Evolutionary conservation across 2,888 invertebrate genomes (phyloP), one percentile per base, ranked within the genome.

Genomic region (Hedya salicella): DNA sequence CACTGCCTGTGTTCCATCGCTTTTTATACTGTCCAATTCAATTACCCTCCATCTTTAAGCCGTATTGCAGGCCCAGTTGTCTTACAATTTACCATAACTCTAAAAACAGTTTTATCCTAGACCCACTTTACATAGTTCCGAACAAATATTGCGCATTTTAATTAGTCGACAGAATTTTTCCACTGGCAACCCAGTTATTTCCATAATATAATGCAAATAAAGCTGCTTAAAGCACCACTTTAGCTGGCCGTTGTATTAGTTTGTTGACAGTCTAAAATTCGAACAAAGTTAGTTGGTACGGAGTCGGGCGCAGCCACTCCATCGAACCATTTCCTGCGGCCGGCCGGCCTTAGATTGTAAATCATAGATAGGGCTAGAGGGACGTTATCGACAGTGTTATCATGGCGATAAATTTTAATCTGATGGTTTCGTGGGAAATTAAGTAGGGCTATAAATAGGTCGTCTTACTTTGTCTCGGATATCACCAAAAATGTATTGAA

Each of bases 291-390:
- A 50, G 61, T 46, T 53, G 16, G 59, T 52, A 40, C 39, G 39
- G 40, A 52, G 36, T 52, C 52, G 53, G 17, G 52, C 52, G 50
- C 17, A 54, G 52, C 65, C 53, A 66, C 66, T 66, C 54, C 39
- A 66, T 54, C 61, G 60, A 54, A 48, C 61, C 60, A 61, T 61
- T 66, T 66, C 66, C 66, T 54, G 61, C 54, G 65, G 46, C 42
- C 48, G 60, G 65, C 16, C 44, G 17, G 60, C 30, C 57, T 57
- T 36, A 61, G 54, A 66, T 61, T 42, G 21, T 66, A 66, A 66
- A 66, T 61, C 66, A 66, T 61, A 66, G 54, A 65, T 66, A 61
- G 48, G 66, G 54, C 32, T 60, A 66, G 59, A 60, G 40, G 48
- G 60, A 53, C 60, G 52, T 62, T 42, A 65, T 59, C 57, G 44